These are phyloP conservation scores for Passer montanus DNA, from an alignment of 2,113 vertebrate species.

Conservation along the genomic window DNA sequence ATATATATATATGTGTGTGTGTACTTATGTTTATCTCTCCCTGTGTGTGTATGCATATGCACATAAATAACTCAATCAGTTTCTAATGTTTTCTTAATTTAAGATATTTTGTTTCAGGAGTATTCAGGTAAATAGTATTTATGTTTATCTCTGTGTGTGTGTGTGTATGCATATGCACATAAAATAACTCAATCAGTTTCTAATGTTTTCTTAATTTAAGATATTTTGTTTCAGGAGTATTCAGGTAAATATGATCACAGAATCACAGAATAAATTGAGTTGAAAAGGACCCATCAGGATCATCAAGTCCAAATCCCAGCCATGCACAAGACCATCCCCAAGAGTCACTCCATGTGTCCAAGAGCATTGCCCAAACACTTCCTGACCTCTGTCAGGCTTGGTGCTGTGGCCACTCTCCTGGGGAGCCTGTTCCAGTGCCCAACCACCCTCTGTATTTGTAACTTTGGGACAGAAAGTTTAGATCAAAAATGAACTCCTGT, in stretches of 20 bases:
- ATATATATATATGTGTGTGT: no score
- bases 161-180: background rate
- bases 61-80: background rate
- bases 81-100: background rate
- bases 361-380: background rate
- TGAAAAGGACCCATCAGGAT: background rate
- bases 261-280: background rate
- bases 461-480: background rate
- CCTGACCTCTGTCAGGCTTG: background rate
- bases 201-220: background rate
- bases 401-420: background rate
- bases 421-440: background rate
- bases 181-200: background rate
- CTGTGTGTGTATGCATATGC: no score
- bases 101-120: background rate
- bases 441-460: background rate
- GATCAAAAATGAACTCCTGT: background rate
- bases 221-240: background rate
- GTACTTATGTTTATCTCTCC: background rate
- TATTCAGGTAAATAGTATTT: background rate
- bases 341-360: fast-evolving
- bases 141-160: no score
- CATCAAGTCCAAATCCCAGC: background rate
- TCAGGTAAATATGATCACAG: background rate
- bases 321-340: background rate